Conservation (phyloP, 1,140 invertebrate genomes). For the Thalassaphorura encarpata region DNA sequence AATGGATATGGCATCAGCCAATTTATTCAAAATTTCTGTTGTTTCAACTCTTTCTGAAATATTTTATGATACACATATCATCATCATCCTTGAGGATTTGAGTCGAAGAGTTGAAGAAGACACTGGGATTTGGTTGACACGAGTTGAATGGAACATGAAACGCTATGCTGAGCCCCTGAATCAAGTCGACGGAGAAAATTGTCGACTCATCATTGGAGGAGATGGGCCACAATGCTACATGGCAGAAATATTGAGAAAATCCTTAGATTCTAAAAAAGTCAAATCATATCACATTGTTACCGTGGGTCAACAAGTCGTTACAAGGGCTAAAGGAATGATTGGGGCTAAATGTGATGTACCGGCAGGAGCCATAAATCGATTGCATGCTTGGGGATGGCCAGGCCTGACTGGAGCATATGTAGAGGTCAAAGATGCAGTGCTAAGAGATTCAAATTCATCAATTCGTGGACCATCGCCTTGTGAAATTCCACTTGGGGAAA, state of each 20-base stretch:
- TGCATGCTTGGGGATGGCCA: slow-evolving; percentile 26
- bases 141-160: slow-evolving; percentile 14
- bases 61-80: slow-evolving; percentile 16
- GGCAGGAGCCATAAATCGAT: slow-evolving; percentile 14
- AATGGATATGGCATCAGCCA: slow-evolving; percentile 20
- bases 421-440: slow-evolving; percentile 19
- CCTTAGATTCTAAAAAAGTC: slow-evolving; percentile 7
- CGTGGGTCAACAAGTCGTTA: slow-evolving; percentile 22
- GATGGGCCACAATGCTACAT: slow-evolving; percentile 23
- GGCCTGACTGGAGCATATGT: slow-evolving; percentile 27
- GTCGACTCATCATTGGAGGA: slow-evolving; percentile 21
- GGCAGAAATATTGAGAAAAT: slow-evolving; percentile 22
- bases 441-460: not conserved
- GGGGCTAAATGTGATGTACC: slow-evolving; percentile 7
- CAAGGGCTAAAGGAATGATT: slow-evolving; percentile 21
- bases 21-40: slow-evolving; percentile 14
- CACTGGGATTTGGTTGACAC: slow-evolving; percentile 15
- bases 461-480: slow-evolving; percentile 12
- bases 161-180: slow-evolving; percentile 11
- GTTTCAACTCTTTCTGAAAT: slow-evolving; percentile 6
- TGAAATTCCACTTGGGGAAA: slow-evolving; percentile 19
- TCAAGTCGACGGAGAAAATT: not conserved
- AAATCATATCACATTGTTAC: slow-evolving; percentile 14
- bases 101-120: slow-evolving; percentile 9
- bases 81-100: slow-evolving; percentile 26